A percentile compares a stretch with the other conserved stretches of the same genome.
These are phyloP conservation scores for Anneissia japonica DNA, from an alignment of 35 echinoderm and acorn worm genomes.

Conservation along the genomic window DNA sequence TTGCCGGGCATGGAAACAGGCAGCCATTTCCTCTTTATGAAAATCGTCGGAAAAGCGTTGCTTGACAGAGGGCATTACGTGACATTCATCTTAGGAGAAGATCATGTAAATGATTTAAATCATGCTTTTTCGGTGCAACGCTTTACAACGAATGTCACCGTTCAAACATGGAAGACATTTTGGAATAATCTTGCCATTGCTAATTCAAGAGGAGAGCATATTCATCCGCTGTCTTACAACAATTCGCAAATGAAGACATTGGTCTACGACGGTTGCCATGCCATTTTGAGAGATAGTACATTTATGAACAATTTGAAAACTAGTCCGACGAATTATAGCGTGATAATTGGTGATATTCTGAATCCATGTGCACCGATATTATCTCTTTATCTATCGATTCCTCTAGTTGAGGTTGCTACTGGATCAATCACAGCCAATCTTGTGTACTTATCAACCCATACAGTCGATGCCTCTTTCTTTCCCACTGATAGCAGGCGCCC, in stretches of 20 bases:
- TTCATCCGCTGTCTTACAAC: background rate
- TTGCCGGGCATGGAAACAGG: background rate
- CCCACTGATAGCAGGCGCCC: background rate
- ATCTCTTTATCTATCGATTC: background rate
- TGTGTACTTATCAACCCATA: background rate
- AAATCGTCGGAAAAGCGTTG: background rate
- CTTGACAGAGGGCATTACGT: background rate
- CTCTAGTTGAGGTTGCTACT: background rate
- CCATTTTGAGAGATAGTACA: background rate
- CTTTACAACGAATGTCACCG: background rate
- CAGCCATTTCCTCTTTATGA: background rate
- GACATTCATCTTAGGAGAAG: background rate
- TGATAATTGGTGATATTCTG: background rate
- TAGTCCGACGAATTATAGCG: background rate
- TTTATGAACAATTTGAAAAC: background rate
- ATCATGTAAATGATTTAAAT: background rate
- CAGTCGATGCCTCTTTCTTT: background rate
- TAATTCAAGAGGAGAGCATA: background rate
- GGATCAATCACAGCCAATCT: background rate
- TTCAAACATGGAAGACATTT: background rate
- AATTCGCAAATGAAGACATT: background rate
- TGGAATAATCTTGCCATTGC: background rate
- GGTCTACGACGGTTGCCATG: background rate
- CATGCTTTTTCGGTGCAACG: background rate
- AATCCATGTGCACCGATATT: background rate